Evolutionary conservation across 2,888 invertebrate species (phyloP), one percentile per base, ranked within the genome.

Genomic region (Papilio elwesi): DNA sequence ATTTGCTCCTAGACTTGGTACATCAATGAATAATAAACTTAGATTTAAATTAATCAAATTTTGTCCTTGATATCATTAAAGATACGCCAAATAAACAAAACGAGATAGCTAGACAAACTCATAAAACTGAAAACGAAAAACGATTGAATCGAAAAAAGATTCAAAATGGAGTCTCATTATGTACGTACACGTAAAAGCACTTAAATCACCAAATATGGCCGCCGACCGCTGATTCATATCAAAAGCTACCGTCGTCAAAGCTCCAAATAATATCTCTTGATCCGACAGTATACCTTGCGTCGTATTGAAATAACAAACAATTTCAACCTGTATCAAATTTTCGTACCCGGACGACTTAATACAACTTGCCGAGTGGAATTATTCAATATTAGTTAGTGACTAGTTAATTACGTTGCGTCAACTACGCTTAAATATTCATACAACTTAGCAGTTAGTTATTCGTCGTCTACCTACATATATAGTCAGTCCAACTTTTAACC

Each of bases 251-350:
- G 43, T 43, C 59, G 43, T 62, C 43, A 62, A 38, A 59, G n/a
- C 43, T 62, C 10, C 43, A 43, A 62, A 62, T 57, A 57, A 57
- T 59, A 43, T 62, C 59, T 15, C 59, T 15, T 62, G 10, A 62
- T 43, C 59, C 59, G 12, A n/a, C 10, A 38, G 59, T 15, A 43
- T 43, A 62, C 59, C 43, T 43, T 10, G 36, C 43, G 52, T 43
- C n/a, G 52, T 67, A 43, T 38, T 16, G 36, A 52, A 53, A 67
- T 53, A 52, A 67, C 43, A 67, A 67, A 67, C 66, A 67, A 16
- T 67, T 67, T 67, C 53, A 53, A 67, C 51, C 53, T n/a, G 51
- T 52, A 66, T 67, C 53, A 43, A 67, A 67, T 53, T 43, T 53
- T 53, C 66, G 53, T 52, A 43, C 16, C 66, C 66, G 15, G 49